Evolutionary conservation across 1,140 invertebrate species (phyloP).

Genomic region (Liolophura sinensis): DNA sequence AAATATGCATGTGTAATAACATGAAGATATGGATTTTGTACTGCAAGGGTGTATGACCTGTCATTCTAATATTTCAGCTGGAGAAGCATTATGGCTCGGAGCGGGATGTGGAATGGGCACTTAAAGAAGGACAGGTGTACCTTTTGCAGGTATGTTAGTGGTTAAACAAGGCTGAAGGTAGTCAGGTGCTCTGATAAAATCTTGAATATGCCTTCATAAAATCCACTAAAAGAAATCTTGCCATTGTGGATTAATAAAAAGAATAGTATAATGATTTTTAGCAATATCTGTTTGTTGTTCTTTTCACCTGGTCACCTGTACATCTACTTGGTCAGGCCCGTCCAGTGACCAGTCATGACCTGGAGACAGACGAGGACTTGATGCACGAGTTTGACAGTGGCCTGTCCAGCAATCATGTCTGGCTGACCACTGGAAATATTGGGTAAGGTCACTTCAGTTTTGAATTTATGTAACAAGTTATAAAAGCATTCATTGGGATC

Average conservation of each 20-base stretch:
- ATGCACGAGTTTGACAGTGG: constrained; percentile 72
- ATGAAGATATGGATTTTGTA: too few relatives aligned
- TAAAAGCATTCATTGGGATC: not conserved
- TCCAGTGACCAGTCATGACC: constrained; percentile 71
- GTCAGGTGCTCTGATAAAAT: too few relatives aligned
- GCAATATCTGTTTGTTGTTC: too few relatives aligned
- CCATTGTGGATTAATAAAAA: too few relatives aligned
- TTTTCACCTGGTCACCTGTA: constrained; percentile 62
- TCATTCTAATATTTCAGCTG: constrained; percentile 63
- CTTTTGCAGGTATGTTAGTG: constrained; percentile 46
- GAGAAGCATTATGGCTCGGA: constrained; percentile 69
- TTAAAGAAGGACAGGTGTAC: constrained; percentile 38
- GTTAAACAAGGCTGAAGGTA: too few relatives aligned
- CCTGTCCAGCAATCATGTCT: constrained; percentile 57
- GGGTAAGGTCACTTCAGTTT: constrained; percentile 43
- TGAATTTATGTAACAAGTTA: constrained; percentile 1
- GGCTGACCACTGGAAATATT: constrained; percentile 59
- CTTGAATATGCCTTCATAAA: too few relatives aligned
- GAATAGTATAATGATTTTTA: too few relatives aligned
- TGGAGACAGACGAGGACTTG: constrained; percentile 74
- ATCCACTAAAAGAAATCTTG: too few relatives aligned
- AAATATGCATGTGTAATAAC: too few relatives aligned
- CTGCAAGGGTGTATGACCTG: too few relatives aligned
- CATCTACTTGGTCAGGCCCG: constrained; percentile 69
- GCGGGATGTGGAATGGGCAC: constrained; percentile 74